Evolutionary conservation across 53 echinoderm and acorn worm genomes (phyloP).

Genomic region (Henricia sp.): DNA sequence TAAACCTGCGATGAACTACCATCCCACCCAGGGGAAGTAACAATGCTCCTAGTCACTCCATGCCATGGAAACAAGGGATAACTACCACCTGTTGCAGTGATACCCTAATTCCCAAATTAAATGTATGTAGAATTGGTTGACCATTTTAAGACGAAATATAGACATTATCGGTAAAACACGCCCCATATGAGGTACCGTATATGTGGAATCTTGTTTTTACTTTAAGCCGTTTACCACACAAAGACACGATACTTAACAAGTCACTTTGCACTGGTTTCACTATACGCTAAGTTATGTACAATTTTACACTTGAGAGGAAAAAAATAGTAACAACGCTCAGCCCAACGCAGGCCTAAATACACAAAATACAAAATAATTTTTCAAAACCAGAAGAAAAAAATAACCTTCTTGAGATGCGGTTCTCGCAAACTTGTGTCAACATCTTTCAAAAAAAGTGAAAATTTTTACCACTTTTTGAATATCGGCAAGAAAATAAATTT

Average conservation of each 20-base stretch:
- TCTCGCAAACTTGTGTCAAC: not conserved
- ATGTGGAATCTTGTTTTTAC: not conserved
- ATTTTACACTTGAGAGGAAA: constrained; percentile 43
- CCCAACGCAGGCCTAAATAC: constrained; percentile 15
- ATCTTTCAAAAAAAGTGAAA: not conserved
- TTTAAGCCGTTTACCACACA: constrained; percentile 23
- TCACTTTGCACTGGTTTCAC: constrained; percentile 48
- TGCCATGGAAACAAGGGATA: too few species aligned
- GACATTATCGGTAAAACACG: too few species aligned
- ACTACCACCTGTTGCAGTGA: too few species aligned
- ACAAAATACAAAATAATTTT: constrained; percentile 18
- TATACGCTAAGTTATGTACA: constrained; percentile 55
- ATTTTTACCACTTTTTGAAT: not conserved
- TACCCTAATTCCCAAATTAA: too few species aligned
- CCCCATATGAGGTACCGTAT: constrained; percentile 9
- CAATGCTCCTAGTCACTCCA: too few species aligned
- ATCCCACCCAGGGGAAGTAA: too few species aligned
- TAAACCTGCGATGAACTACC: too few species aligned
- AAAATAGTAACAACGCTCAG: constrained; percentile 21
- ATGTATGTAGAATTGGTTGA: too few species aligned
- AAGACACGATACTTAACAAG: constrained; percentile 39
- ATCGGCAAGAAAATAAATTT: constrained; percentile 21
- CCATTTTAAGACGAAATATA: too few species aligned
- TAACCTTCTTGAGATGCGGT: not conserved
- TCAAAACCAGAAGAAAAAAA: not conserved